Evolutionary conservation across 2,888 invertebrate species (phyloP), one percentile per base, ranked within the genome.

Genomic region (Yponomeuta cagnagella): DNA sequence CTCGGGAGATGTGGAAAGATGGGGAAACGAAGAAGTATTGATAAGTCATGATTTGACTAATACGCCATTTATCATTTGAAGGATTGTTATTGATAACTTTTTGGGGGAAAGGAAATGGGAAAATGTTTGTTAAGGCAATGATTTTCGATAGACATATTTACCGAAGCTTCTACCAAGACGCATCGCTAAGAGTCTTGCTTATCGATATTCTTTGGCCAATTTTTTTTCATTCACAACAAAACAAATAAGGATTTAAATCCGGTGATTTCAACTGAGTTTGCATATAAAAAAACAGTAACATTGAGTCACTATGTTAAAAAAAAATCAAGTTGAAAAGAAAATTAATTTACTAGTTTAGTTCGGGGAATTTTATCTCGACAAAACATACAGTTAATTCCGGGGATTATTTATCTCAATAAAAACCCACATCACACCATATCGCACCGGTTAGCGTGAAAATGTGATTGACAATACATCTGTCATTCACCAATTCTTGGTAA

Each of bases 401-500:
- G 43, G 43, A 43, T 43, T 43, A 8, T 43, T 43, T 43, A 43
- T 43, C 43, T 43, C 43, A 43, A 43, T 43, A 8, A 43, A 43
- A 43, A 43, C 43, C 43, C 43, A 68, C 67, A 67, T 67, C 67
- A 67, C 33, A 43, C 8, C 37, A 31, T 12, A 37, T 31, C 33
- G 31, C 6, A 66, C n/a, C 15, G 43, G 43, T 48, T n/a, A 68
- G 48, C 23, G 48, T 68, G 37, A 48, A 65, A 68, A 68, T 68
- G 48, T 48, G 68, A 68, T 68, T 37, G 9, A 43, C 67, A 43
- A 33, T 68, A 68, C 48, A 48, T 68, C 68, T 68, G 68, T 68
- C 68, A 68, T 68, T 48, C 48, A 43, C n/a, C 48, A 10, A 12
- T 68, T 68, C 68, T 48, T 48, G 23, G 68, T 68, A 68, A 15